Evolutionary conservation across 2,797 vertebrate species (phyloP).

Genomic region (Anableps anableps): DNA sequence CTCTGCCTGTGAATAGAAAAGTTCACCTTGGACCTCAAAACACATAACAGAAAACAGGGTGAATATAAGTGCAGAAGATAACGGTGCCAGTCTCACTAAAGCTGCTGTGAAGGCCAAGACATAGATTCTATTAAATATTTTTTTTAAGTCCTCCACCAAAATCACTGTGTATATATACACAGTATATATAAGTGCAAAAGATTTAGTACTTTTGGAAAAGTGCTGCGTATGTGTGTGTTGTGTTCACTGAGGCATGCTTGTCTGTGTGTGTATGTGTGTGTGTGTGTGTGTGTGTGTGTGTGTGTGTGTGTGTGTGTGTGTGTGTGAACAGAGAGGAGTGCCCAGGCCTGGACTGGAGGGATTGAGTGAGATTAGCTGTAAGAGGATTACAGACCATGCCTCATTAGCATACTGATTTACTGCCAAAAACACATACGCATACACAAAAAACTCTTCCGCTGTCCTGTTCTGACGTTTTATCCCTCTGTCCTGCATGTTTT

Average conservation of each 20-base stretch:
- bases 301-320: conserved; percentile 13
- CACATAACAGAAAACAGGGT: conserved; percentile 44
- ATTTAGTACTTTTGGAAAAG: conserved; percentile 40
- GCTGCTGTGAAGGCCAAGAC: conserved; percentile 12
- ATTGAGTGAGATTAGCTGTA: conserved; percentile 79
- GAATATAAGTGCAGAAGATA: conserved; percentile 32
- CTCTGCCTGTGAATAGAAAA: conserved; percentile 46
- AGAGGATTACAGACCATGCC: conserved; percentile 81
- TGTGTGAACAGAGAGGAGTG: conserved; percentile 53
- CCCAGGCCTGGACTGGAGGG: conserved; percentile 72
- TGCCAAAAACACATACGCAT: conserved; percentile 75
- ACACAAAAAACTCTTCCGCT: conserved; percentile 58
- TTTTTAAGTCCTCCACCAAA: conserved; percentile 24
- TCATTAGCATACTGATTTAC: conserved; percentile 82
- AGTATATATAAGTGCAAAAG: conserved; percentile 20
- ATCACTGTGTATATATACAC: conserved; percentile 4
- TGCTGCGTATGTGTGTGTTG: conserved; percentile 21
- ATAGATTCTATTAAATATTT: conserved; percentile 10
- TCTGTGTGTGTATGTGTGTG: conserved; percentile 27
- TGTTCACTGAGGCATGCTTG: conserved; percentile 61
- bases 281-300: not conserved
- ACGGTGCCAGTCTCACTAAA: conserved; percentile 18
- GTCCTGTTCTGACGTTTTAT: conserved; percentile 37
- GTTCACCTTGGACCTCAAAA: conserved; percentile 70
- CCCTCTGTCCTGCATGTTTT: conserved; percentile 17